Conservation (phyloP, 53 echinoderm and acorn worm species). For the Temnopleurus reevesii region DNA sequence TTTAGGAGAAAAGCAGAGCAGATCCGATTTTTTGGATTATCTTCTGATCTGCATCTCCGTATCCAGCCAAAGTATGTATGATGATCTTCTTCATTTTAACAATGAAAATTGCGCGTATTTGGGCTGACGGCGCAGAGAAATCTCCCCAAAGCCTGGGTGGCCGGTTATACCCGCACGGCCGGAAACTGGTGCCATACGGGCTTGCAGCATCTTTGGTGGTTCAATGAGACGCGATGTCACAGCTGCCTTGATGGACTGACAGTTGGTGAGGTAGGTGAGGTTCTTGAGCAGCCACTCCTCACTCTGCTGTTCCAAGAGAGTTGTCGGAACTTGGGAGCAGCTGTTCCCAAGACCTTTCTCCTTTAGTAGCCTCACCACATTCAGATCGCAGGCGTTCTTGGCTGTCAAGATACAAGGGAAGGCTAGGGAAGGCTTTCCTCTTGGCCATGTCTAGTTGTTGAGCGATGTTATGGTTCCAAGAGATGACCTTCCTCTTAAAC, state of each 20-base stretch:
- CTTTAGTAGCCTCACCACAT: constrained; percentile 52
- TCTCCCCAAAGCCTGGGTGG: too few species aligned
- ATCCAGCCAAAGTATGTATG: too few species aligned
- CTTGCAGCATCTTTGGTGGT: constrained; percentile 52
- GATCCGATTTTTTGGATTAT: too few species aligned
- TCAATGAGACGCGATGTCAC: constrained; percentile 41
- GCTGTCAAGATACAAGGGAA: constrained; percentile 66
- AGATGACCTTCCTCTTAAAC: constrained; percentile 61
- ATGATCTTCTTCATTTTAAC: too few species aligned
- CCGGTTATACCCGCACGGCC: too few species aligned
- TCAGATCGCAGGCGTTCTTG: constrained; percentile 63
- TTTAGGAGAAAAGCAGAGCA: too few species aligned
- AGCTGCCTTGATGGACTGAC: constrained; percentile 48
- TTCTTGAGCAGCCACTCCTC: constrained; percentile 60
- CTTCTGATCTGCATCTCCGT: too few species aligned
- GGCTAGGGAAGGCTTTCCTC: constrained; percentile 56
- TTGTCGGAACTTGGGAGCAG: constrained; percentile 57
- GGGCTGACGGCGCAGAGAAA: too few species aligned
- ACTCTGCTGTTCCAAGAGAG: constrained; percentile 60
- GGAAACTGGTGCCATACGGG: too few species aligned
- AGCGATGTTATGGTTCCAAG: constrained; percentile 56
- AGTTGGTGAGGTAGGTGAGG: constrained; percentile 55
- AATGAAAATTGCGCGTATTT: too few species aligned
- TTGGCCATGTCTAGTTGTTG: constrained; percentile 65
- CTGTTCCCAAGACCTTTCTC: constrained; percentile 63